phyloP scores from a whole-genome alignment of 2,797 vertebrate genomes.

The Mus caroli region DNA sequence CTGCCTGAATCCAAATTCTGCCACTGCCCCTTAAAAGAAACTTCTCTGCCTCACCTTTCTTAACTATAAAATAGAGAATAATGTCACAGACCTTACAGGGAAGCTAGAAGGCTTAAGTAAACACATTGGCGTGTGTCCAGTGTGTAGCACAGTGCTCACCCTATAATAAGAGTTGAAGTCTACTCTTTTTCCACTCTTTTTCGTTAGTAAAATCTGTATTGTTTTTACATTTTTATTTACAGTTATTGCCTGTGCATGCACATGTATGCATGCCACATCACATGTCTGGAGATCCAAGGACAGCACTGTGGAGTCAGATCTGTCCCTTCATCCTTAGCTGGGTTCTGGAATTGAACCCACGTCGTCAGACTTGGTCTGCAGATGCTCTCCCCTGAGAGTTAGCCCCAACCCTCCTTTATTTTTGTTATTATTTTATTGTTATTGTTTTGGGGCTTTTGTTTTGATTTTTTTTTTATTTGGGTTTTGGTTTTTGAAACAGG shows the following conservation, averaged over 20 bases:
- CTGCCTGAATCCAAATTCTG: not conserved
- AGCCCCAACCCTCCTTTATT: not conserved
- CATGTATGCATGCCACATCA: not conserved
- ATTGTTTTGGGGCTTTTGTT: not conserved
- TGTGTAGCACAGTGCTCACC: not conserved
- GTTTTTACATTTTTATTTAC: not conserved
- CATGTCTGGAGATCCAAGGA: not conserved
- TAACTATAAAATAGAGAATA: slow-evolving; percentile 2
- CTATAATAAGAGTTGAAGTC: not conserved
- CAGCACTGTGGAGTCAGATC: not conserved
- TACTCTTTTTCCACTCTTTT: not conserved
- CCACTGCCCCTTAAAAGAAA: not conserved
- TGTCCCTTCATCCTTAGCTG: not conserved
- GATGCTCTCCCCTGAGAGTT: not conserved
- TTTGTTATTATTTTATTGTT: not conserved
- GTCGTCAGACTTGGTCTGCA: not conserved
- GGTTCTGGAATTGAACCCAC: not conserved
- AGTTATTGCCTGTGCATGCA: not conserved
- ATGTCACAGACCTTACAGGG: not conserved
- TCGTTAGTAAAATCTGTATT: not conserved
- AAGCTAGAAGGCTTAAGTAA: slow-evolving; percentile 9
- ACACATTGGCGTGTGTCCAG: not conserved
- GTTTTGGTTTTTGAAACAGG: not conserved
- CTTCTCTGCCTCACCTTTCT: not conserved
- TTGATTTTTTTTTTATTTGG: no score